Conservation (phyloP, 2,797 vertebrate species). For the Pantherophis vulpinus region DNA sequence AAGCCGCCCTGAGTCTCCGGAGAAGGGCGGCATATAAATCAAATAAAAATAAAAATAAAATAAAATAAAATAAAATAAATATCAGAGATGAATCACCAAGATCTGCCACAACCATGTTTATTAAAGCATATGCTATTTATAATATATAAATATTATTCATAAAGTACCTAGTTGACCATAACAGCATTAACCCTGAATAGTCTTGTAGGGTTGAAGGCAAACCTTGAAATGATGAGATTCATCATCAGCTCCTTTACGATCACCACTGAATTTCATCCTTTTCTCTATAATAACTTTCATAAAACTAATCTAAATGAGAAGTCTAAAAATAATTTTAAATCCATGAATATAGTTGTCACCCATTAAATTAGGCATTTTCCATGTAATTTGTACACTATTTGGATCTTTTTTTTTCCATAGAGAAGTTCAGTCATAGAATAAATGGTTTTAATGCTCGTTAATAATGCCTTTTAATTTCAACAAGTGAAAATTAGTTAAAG, state of each 20-base stretch:
- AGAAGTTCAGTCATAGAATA: background rate
- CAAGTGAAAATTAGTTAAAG: conserved; percentile 11
- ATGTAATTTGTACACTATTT: background rate
- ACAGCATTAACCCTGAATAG: background rate
- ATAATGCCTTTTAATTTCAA: background rate
- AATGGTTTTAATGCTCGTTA: background rate
- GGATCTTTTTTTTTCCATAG: background rate
- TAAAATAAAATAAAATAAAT: too few relatives aligned
- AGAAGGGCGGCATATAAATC: too few relatives aligned
- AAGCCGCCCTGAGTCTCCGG: too few relatives aligned
- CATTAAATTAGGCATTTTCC: background rate
- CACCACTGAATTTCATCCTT: background rate
- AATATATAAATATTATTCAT: background rate
- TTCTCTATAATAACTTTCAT: background rate
- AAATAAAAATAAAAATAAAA: too few relatives aligned
- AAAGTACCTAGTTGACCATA: background rate
- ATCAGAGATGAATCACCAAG: background rate
- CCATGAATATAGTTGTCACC: background rate
- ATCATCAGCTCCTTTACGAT: background rate
- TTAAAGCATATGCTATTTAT: background rate
- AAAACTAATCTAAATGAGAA: background rate
- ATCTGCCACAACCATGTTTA: background rate
- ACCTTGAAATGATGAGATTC: background rate
- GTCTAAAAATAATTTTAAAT: background rate
- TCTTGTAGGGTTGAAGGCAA: background rate